Percentiles rank a stretch among this genome's conserved stretches.
Evolutionary conservation across 2,888 invertebrate genomes (phyloP).

Genomic region (Megamerina dolium): DNA sequence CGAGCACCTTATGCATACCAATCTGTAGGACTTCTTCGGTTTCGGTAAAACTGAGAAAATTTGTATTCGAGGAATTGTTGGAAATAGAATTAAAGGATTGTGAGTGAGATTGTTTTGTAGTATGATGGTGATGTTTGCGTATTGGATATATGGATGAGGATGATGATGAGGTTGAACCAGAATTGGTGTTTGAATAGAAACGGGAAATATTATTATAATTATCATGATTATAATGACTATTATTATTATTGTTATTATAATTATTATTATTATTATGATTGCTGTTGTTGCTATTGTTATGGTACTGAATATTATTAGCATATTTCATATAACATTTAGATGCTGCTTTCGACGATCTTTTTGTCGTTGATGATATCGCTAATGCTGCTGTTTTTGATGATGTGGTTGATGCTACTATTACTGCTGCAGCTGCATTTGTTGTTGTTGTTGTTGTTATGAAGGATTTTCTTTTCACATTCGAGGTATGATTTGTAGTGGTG

Average conservation of each 20-base stretch:
- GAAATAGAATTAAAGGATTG: conserved; percentile 31
- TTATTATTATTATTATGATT: conserved; percentile 6
- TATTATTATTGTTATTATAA: no score
- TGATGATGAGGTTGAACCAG: conserved; percentile 17
- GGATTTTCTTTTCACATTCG: conserved; percentile 22
- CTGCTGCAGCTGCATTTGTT: conserved; percentile 8
- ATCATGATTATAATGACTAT: no score
- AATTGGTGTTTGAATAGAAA: conserved; percentile 14
- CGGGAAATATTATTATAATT: conserved; percentile 19
- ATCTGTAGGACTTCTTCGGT: conserved; percentile 80
- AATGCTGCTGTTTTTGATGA: conserved; percentile 8
- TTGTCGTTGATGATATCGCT: conserved; percentile 19
- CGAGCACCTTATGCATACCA: conserved; percentile 87
- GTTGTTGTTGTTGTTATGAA: conserved; percentile 24
- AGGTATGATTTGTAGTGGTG: conserved; percentile 24
- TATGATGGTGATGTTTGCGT: conserved; percentile 9
- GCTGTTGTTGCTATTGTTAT: conserved; percentile 19
- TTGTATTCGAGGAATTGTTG: conserved; percentile 44
- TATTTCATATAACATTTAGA: conserved; percentile 26
- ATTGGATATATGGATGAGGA: conserved; percentile 9
- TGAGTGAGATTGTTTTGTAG: conserved; percentile 14
- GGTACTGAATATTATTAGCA: conserved; percentile 19
- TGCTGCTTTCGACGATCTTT: conserved; percentile 18
- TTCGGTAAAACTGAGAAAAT: conserved; percentile 64
- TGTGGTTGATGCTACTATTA: conserved; percentile 4